phyloP scores from a whole-genome alignment of 2,797 vertebrate genomes.

The Denticeps clupeoides region DNA sequence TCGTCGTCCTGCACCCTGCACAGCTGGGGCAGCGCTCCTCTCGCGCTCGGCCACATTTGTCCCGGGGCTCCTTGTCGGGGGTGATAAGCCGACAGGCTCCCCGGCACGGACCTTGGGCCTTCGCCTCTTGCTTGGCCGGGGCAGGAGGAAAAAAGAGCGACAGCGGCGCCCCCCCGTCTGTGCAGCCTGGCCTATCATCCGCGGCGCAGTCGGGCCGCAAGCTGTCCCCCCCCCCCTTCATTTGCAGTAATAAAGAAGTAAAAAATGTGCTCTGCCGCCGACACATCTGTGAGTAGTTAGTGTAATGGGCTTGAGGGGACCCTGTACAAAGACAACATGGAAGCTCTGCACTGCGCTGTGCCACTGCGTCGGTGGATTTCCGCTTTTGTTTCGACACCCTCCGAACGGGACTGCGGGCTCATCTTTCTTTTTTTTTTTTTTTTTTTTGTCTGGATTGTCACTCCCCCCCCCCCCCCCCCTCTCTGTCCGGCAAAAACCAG shows the following conservation, averaged over 20 bases:
- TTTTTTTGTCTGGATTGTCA: slow-evolving; percentile 13
- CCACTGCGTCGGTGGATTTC: slow-evolving; percentile 28
- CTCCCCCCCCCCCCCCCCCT: no score
- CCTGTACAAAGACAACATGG: slow-evolving; percentile 36
- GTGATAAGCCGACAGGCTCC: slow-evolving; percentile 65
- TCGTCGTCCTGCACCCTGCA: slow-evolving; percentile 59
- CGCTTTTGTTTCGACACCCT: slow-evolving; percentile 32
- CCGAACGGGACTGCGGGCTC: no score
- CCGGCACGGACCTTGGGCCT: slow-evolving; percentile 48
- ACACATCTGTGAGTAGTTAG: slow-evolving; percentile 41
- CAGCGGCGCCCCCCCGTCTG: slow-evolving; percentile 6
- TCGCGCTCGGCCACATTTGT: slow-evolving; percentile 56
- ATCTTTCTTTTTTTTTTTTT: background rate
- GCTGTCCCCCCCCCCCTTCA: slow-evolving; percentile 4
- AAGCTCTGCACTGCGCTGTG: slow-evolving; percentile 38
- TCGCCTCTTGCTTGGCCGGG: slow-evolving; percentile 19
- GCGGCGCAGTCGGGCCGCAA: slow-evolving; percentile 14
- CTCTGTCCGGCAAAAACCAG: no score
- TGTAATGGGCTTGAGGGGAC: slow-evolving; percentile 41
- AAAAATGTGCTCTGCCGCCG: slow-evolving; percentile 34
- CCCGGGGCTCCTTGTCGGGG: slow-evolving; percentile 62
- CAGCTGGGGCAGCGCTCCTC: slow-evolving; percentile 47
- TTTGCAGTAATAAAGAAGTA: slow-evolving; percentile 36
- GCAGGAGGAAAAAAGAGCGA: background rate
- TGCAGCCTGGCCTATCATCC: slow-evolving; percentile 19